These are phyloP conservation scores for Orbicella faveolata DNA, from an alignment of 64 coral and sea anemone species.

Conservation along the genomic window DNA sequence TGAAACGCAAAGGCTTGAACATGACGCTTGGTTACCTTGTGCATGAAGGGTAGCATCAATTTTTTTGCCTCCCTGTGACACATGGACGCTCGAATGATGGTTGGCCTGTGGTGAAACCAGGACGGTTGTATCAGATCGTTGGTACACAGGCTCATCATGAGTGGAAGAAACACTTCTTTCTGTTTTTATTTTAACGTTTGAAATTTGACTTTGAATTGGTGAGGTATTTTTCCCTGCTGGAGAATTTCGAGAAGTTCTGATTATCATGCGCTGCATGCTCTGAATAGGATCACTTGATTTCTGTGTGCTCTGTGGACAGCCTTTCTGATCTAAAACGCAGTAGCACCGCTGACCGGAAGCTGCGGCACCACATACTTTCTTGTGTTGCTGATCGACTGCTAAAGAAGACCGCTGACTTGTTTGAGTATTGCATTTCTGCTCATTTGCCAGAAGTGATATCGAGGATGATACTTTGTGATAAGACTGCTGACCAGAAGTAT, in stretches of 20 bases:
- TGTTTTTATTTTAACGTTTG: not conserved
- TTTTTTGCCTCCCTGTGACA: not conserved
- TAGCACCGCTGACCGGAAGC: constrained; percentile 15
- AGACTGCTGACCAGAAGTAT: not conserved
- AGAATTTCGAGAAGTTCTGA: not conserved
- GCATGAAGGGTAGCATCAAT: no score
- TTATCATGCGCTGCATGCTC: not conserved
- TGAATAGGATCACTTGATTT: not conserved
- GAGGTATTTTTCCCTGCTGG: not conserved
- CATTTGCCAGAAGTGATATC: not conserved
- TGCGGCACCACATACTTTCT: constrained; percentile 37
- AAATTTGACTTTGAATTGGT: not conserved
- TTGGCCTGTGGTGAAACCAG: not conserved
- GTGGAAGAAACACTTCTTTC: not conserved
- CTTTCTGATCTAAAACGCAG: not conserved
- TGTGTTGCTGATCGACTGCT: not conserved
- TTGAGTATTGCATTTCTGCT: not conserved
- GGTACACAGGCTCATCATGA: not conserved
- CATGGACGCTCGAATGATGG: not conserved
- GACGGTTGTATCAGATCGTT: not conserved
- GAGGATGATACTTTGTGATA: not conserved
- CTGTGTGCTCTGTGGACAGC: not conserved
- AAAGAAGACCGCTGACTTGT: not conserved
- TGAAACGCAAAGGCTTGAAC: not conserved
- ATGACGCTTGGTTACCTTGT: no score